Percentiles rank a stretch among this genome's conserved stretches.
Conservation (phyloP, 2,113 vertebrate species). For the Rhipidura dahli region DNA sequence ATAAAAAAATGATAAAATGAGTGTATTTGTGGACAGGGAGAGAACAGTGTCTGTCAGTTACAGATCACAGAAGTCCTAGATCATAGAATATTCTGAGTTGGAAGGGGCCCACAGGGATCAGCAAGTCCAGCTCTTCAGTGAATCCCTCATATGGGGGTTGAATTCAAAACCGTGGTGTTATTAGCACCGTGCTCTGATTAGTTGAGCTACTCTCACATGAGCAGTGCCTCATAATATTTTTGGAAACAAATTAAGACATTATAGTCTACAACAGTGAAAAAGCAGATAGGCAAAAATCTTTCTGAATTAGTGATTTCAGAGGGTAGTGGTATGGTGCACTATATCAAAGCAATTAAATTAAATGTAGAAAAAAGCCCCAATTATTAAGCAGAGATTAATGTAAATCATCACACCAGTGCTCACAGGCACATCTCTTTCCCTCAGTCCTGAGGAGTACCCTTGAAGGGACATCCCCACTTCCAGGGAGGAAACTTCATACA, state of each 20-base stretch:
- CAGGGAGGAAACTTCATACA: neutral
- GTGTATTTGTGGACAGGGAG: neutral
- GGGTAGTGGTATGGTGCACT: neutral
- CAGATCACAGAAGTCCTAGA: neutral
- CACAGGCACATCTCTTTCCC: neutral
- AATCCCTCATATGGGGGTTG: neutral
- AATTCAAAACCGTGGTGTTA: neutral
- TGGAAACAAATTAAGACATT: neutral
- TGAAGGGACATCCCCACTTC: neutral
- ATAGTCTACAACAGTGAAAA: neutral
- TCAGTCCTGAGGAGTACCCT: fast-evolving
- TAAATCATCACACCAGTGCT: neutral
- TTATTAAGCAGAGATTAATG: neutral
- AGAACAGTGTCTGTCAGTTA: neutral
- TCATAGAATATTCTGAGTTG: neutral
- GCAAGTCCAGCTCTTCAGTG: fast-evolving
- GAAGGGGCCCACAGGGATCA: neutral
- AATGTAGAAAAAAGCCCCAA: neutral
- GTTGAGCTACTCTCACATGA: neutral
- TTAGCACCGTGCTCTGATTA: neutral
- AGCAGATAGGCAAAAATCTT: neutral
- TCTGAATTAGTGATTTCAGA: neutral
- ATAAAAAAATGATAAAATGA: neutral
- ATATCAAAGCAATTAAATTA: neutral
- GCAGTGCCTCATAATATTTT: neutral